These are phyloP conservation scores for Saccopteryx leptura DNA, from an alignment of 2,113 vertebrate genomes.

Conservation along the genomic window DNA sequence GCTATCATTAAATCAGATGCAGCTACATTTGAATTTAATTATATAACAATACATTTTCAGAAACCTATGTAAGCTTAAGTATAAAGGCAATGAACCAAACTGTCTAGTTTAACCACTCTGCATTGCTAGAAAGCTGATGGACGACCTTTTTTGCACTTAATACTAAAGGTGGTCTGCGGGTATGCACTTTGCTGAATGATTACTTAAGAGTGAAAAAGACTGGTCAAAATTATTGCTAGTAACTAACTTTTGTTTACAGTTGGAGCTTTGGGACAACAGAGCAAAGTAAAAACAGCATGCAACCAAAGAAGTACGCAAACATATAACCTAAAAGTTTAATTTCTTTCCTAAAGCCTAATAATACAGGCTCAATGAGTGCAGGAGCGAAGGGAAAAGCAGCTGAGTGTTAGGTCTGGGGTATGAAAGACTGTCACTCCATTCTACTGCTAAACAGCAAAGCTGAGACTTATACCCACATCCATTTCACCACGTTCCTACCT, in stretches of 20 bases:
- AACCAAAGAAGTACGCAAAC: slow-evolving; percentile 22
- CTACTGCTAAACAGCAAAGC: neutral
- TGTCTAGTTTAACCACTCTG: neutral
- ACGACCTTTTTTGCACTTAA: neutral
- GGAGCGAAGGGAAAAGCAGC: neutral
- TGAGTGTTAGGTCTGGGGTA: neutral
- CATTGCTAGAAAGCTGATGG: neutral
- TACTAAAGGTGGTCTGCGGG: neutral
- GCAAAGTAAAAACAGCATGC: neutral
- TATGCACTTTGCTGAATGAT: neutral
- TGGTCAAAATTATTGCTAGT: neutral
- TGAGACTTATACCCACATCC: neutral
- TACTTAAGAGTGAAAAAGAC: neutral
- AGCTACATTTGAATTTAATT: slow-evolving; percentile 49
- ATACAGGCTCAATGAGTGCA: neutral
- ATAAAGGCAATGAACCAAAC: slow-evolving; percentile 34
- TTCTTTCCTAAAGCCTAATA: neutral
- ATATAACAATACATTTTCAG: neutral
- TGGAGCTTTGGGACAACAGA: neutral
- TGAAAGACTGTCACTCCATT: neutral
- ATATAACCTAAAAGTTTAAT: neutral
- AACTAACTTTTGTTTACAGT: neutral
- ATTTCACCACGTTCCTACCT: neutral
- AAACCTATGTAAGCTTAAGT: neutral
- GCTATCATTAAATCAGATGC: neutral